phyloP scores from a whole-genome alignment of 2,113 vertebrate species.

The Baryphthengus martii region DNA sequence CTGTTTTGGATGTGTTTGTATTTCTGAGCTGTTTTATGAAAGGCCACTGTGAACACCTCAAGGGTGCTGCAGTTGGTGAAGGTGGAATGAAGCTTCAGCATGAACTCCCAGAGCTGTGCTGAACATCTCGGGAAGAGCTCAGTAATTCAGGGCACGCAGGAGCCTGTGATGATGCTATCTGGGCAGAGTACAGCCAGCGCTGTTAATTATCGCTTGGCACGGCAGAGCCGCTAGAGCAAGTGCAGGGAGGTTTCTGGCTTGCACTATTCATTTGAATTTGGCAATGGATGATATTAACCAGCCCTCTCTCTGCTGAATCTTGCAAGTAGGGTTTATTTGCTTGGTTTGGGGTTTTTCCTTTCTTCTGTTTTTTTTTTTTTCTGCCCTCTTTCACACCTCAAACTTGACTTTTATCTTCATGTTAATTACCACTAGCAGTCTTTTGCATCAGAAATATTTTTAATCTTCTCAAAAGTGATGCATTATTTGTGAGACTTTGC shows the following conservation, averaged over 20 bases:
- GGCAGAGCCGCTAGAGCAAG: not conserved
- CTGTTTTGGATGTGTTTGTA: rapidly evolving
- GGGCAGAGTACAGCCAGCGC: not conserved
- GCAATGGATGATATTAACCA: not conserved
- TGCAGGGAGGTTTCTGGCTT: not conserved
- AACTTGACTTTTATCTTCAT: not conserved
- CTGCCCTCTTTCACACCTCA: not conserved
- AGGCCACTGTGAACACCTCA: not conserved
- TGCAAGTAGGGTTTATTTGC: not conserved
- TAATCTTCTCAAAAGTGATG: not conserved
- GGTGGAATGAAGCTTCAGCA: not conserved
- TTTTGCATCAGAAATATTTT: not conserved
- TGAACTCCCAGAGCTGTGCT: not conserved
- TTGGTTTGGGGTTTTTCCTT: not conserved
- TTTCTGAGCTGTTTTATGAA: not conserved
- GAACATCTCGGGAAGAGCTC: rapidly evolving
- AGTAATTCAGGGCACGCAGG: not conserved
- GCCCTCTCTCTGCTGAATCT: not conserved
- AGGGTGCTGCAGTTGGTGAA: not conserved
- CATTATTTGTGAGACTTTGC: not conserved
- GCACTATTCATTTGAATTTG: not conserved
- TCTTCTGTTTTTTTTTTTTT: not conserved
- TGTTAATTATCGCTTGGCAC: not conserved
- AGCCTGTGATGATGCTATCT: not conserved
- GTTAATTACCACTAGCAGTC: not conserved